A percentile compares a stretch with the other conserved stretches of the same genome.
Conservation (phyloP, 2,113 vertebrate species). For the Ellobius talpinus region DNA sequence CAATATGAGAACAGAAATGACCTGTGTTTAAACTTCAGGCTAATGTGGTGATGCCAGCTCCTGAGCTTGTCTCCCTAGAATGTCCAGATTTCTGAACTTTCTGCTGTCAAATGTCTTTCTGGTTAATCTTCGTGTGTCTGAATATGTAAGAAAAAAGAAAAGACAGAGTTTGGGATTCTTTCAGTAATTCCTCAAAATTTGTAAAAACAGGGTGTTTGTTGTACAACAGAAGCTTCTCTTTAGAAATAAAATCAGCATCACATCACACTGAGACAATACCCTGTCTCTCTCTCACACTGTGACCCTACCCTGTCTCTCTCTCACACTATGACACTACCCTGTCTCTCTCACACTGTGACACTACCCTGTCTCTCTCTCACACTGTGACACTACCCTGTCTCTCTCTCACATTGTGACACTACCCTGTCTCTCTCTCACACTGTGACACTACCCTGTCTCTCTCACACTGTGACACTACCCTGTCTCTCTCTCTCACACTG, state of each 20-base stretch:
- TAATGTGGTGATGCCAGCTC: slow-evolving; percentile 70
- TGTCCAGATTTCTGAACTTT: slow-evolving; percentile 61
- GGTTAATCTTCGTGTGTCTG: slow-evolving; percentile 65
- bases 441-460: not conserved
- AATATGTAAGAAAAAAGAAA: slow-evolving; percentile 67
- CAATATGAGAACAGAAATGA: slow-evolving; percentile 73
- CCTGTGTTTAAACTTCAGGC: slow-evolving; percentile 74
- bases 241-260: slow-evolving; percentile 43
- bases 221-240: not conserved
- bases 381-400: not conserved
- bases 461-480: not conserved
- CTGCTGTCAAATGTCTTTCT: slow-evolving; percentile 71
- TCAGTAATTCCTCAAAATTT: slow-evolving; percentile 62
- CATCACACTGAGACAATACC: too few relatives aligned
- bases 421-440: not conserved
- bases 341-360: too few relatives aligned
- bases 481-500: not conserved
- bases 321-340: too few relatives aligned
- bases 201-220: slow-evolving; percentile 48
- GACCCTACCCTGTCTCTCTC: not conserved
- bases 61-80: slow-evolving; percentile 64
- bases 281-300: too few relatives aligned
- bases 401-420: too few relatives aligned
- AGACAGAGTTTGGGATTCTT: slow-evolving; percentile 59
- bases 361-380: not conserved